These are phyloP conservation scores for Conus ventricosus DNA, from an alignment of 1,140 invertebrate species.

Conservation along the genomic window DNA sequence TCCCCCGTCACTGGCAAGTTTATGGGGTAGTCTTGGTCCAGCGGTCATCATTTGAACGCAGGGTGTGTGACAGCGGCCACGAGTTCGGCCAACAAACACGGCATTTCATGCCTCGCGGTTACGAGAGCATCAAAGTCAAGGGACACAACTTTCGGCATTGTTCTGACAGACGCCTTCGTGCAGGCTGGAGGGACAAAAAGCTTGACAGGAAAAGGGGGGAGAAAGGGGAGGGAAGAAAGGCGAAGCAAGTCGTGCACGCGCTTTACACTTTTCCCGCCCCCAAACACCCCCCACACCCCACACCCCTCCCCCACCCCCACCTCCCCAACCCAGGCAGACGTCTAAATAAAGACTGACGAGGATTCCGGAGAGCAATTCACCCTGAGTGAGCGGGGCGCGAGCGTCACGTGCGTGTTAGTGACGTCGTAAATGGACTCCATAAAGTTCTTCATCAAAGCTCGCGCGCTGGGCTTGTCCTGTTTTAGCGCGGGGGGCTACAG, in stretches of 20 bases:
- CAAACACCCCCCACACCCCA: neutral
- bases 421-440: constrained; percentile 20
- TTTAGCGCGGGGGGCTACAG: constrained; percentile 22
- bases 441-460: constrained; percentile 39
- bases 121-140: constrained; percentile 40
- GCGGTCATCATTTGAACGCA: constrained; percentile 12
- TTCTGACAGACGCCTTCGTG: constrained; percentile 9
- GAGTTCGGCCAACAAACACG: constrained; percentile 20
- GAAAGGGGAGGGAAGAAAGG: neutral
- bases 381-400: neutral
- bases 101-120: constrained; percentile 37
- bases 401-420: constrained; percentile 30
- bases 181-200: neutral
- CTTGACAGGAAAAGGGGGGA: neutral
- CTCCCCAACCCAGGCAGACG: neutral
- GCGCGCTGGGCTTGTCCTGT: constrained; percentile 13
- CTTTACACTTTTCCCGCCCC: neutral
- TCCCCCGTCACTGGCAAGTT: neutral
- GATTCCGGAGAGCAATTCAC: constrained; percentile 20
- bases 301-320: no score
- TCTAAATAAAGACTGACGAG: constrained; percentile 27
- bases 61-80: constrained; percentile 13
- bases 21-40: neutral
- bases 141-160: constrained; percentile 32
- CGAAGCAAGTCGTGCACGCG: neutral